Conservation (phyloP, 2,113 vertebrate species). For the Xenopus borealis region DNA sequence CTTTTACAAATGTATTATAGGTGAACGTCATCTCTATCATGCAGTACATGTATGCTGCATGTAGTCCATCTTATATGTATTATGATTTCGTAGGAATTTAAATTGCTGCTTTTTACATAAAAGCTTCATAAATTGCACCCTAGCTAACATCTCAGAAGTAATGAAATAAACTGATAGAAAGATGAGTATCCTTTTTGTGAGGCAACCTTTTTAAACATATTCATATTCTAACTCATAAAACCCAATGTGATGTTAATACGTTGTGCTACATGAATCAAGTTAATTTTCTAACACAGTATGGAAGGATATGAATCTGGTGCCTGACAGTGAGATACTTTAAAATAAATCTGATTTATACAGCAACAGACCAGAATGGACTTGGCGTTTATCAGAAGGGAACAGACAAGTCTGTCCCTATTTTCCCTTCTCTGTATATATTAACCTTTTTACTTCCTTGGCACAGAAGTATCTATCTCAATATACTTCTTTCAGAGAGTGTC, state of each 20-base stretch:
- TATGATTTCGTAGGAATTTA: too few species aligned
- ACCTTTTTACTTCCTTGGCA: slow-evolving; percentile 29
- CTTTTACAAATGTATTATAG: too few species aligned
- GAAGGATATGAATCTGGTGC: not conserved
- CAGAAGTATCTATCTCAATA: slow-evolving; percentile 29
- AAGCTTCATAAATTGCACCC: too few species aligned
- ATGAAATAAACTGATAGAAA: too few species aligned
- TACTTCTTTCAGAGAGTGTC: slow-evolving; percentile 29
- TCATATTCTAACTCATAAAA: not conserved
- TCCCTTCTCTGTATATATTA: slow-evolving; percentile 19
- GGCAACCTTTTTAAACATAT: not conserved
- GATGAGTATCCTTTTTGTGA: too few species aligned
- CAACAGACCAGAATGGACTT: slow-evolving; percentile 4
- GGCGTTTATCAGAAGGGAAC: slow-evolving; percentile 12
- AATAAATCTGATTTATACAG: slow-evolving; percentile 2
- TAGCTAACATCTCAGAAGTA: too few species aligned
- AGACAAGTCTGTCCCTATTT: slow-evolving; percentile 32
- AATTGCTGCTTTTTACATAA: too few species aligned
- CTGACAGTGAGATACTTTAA: slow-evolving; percentile 1
- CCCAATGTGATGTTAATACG: not conserved
- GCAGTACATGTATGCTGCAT: too few species aligned
- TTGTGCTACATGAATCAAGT: not conserved
- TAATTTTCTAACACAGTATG: slow-evolving; percentile 2
- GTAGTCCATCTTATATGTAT: too few species aligned
- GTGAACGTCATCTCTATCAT: too few species aligned